Conservation (phyloP, 2,113 vertebrate species). For the Alces alces region DNA sequence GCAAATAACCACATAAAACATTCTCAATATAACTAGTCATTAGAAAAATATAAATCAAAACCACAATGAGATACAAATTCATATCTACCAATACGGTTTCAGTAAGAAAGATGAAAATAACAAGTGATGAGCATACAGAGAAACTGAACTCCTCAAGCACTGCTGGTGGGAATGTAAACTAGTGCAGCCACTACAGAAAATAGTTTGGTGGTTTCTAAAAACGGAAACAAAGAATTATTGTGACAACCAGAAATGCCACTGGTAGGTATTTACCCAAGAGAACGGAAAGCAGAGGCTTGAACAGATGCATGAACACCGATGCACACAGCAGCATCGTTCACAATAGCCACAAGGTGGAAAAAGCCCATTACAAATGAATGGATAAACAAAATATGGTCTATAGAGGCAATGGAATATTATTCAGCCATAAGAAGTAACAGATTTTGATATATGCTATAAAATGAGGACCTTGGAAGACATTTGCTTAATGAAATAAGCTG, state of each 20-base stretch:
- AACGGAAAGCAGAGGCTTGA: not conserved
- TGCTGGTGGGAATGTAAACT: not conserved
- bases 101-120: not conserved
- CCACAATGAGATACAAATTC: not conserved
- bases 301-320: not conserved
- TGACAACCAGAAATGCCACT: not conserved
- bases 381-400: not conserved
- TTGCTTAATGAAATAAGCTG: not conserved
- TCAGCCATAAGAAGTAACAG: not conserved
- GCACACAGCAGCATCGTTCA: not conserved
- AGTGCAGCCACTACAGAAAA: not conserved
- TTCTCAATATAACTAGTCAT: not conserved
- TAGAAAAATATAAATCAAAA: not conserved
- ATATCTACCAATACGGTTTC: not conserved
- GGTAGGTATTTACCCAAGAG: not conserved
- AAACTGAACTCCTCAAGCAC: not conserved
- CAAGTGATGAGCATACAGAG: not conserved
- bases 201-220: not conserved
- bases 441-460: not conserved
- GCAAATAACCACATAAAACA: not conserved
- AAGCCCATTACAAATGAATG: not conserved
- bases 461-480: not conserved
- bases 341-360: not conserved
- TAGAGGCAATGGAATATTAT: not conserved
- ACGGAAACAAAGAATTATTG: not conserved